These are phyloP conservation scores for Tupaia chinensis DNA, from an alignment of 2,113 vertebrate genomes.

Conservation along the genomic window DNA sequence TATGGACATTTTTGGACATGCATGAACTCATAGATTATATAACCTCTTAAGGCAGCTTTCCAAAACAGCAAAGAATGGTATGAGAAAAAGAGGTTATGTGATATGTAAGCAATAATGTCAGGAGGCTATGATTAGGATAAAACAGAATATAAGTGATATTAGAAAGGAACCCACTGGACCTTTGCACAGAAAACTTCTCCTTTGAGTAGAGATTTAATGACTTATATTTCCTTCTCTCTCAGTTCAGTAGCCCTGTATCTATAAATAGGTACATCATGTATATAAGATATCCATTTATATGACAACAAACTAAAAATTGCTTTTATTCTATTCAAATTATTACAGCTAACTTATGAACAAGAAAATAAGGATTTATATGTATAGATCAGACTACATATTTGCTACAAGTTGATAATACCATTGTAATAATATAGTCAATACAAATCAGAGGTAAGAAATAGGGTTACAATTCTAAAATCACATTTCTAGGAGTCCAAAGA, in stretches of 20 bases:
- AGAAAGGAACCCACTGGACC: neutral
- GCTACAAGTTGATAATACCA: constrained; percentile 25
- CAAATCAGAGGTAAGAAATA: neutral
- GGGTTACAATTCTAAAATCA: neutral
- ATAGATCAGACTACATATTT: constrained; percentile 7
- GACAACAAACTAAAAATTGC: neutral
- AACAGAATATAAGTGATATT: constrained; percentile 2
- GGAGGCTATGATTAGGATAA: neutral
- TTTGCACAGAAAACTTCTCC: neutral
- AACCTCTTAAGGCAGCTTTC: neutral
- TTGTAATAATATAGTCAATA: neutral
- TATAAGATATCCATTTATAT: neutral
- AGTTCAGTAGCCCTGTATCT: neutral
- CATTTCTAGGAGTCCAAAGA: constrained; percentile 9
- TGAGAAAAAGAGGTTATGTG: neutral
- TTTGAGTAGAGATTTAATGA: constrained; percentile 13
- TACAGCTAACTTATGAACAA: neutral
- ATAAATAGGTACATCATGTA: too few relatives aligned
- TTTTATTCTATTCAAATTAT: constrained; percentile 37
- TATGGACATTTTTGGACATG: neutral
- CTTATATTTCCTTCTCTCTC: neutral
- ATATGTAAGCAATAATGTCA: neutral
- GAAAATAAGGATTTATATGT: neutral
- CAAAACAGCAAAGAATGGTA: neutral
- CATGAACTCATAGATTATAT: neutral